phyloP scores from a whole-genome alignment of 2,797 vertebrate genomes.

The Pseudomugil gertrudae region DNA sequence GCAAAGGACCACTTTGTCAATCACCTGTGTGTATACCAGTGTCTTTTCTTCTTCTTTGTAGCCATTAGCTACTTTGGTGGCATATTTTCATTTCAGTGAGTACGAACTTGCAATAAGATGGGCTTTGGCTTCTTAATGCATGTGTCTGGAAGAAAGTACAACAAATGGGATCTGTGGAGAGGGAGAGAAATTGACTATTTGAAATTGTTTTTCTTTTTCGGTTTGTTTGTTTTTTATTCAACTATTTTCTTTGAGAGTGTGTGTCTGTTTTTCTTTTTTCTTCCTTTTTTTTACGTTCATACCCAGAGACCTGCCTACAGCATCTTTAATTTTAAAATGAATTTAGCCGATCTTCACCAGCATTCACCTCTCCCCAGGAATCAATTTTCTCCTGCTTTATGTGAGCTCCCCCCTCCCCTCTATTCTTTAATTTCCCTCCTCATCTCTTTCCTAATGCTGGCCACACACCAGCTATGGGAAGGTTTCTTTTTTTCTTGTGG shows the following conservation, averaged over 20 bases:
- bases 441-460: slow-evolving; percentile 57
- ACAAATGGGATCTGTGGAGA: slow-evolving; percentile 10
- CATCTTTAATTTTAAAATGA: slow-evolving; percentile 55
- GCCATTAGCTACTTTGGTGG: slow-evolving; percentile 36
- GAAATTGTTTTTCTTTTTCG: slow-evolving; percentile 20
- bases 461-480: slow-evolving; percentile 57
- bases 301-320: slow-evolving; percentile 23
- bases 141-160: slow-evolving; percentile 14
- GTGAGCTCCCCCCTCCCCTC: slow-evolving; percentile 31
- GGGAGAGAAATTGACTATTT: slow-evolving; percentile 10
- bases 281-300: neutral
- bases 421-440: slow-evolving; percentile 54
- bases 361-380: slow-evolving; percentile 45
- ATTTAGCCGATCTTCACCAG: slow-evolving; percentile 42
- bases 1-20: slow-evolving; percentile 35
- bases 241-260: neutral
- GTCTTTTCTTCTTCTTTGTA: slow-evolving; percentile 28
- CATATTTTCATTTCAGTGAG: slow-evolving; percentile 23
- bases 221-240: neutral
- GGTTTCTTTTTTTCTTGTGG: slow-evolving; percentile 42
- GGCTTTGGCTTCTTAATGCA: slow-evolving; percentile 16
- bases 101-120: slow-evolving; percentile 6
- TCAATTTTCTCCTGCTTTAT: slow-evolving; percentile 52
- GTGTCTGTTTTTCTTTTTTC: neutral
- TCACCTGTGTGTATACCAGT: slow-evolving; percentile 18